Evolutionary conservation across 2,797 vertebrate genomes (phyloP).

Genomic region (Pogoniulus pusillus): DNA sequence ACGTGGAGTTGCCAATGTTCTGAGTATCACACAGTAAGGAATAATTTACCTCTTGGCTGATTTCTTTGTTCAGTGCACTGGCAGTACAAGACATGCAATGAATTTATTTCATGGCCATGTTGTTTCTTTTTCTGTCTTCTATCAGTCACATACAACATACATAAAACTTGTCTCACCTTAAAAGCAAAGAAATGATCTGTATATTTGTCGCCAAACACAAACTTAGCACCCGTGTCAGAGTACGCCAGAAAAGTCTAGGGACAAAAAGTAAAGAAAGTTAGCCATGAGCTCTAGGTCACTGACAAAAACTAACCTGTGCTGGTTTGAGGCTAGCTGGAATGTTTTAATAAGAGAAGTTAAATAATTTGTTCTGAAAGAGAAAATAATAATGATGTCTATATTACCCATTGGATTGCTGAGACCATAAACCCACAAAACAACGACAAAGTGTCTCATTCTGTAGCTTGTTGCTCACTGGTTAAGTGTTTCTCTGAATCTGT

Average conservation of each 20-base stretch:
- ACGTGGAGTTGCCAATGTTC: neutral
- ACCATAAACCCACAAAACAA: no score
- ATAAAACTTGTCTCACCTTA: slow-evolving; percentile 77
- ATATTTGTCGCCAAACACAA: slow-evolving; percentile 87
- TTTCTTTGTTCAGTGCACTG: neutral
- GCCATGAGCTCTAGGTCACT: neutral
- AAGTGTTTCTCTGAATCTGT: no score
- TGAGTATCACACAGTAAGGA: neutral
- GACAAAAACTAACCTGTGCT: neutral
- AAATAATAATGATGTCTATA: no score
- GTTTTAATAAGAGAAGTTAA: no score
- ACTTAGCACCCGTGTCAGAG: slow-evolving; percentile 79
- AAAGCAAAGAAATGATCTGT: slow-evolving; percentile 85
- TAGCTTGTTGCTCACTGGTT: no score
- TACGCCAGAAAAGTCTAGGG: slow-evolving; percentile 83
- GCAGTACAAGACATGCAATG: neutral
- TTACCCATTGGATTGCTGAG: no score
- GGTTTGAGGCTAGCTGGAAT: no score
- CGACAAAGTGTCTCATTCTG: no score
- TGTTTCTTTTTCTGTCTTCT: neutral
- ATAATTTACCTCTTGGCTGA: neutral
- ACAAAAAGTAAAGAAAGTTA: slow-evolving; percentile 3
- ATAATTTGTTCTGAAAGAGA: no score
- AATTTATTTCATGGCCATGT: neutral
- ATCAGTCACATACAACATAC: neutral